phyloP scores from a whole-genome alignment of 2,113 vertebrate species.

The Bettongia penicillata region DNA sequence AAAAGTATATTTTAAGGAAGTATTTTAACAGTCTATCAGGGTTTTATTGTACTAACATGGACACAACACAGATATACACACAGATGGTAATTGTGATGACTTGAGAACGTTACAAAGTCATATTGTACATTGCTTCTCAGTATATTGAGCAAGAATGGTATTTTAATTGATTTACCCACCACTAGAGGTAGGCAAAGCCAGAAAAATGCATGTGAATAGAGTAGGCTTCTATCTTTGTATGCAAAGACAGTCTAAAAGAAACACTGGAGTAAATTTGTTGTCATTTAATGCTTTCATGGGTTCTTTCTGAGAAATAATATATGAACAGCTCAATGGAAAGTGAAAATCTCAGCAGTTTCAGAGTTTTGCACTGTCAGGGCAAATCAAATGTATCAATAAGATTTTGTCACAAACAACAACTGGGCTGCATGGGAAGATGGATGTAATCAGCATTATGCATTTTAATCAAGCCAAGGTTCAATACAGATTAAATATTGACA shows the following conservation, averaged over 20 bases:
- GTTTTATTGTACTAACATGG: too few relatives aligned
- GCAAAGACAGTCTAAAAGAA: background rate
- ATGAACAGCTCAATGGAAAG: conserved; percentile 23
- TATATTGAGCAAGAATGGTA: background rate
- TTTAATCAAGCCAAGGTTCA: conserved; percentile 64
- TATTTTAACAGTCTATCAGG: too few relatives aligned
- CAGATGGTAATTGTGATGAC: too few relatives aligned
- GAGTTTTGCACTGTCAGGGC: conserved; percentile 48
- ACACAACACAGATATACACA: too few relatives aligned
- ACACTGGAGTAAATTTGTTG: background rate
- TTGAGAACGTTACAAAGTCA: too few relatives aligned
- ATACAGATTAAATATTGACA: conserved; percentile 80
- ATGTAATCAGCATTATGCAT: conserved; percentile 64
- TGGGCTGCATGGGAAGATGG: conserved; percentile 65
- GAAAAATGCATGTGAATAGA: background rate
- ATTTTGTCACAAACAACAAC: conserved; percentile 63
- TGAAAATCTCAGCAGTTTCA: conserved; percentile 71
- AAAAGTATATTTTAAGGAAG: too few relatives aligned
- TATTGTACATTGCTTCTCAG: too few relatives aligned
- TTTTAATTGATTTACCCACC: background rate
- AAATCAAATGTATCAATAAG: conserved; percentile 68
- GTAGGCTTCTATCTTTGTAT: background rate
- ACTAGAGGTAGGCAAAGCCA: background rate
- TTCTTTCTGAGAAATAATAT: conserved; percentile 25
- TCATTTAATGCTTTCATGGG: background rate